Conservation (phyloP, 2,797 vertebrate genomes). For the Scolopax rusticola region DNA sequence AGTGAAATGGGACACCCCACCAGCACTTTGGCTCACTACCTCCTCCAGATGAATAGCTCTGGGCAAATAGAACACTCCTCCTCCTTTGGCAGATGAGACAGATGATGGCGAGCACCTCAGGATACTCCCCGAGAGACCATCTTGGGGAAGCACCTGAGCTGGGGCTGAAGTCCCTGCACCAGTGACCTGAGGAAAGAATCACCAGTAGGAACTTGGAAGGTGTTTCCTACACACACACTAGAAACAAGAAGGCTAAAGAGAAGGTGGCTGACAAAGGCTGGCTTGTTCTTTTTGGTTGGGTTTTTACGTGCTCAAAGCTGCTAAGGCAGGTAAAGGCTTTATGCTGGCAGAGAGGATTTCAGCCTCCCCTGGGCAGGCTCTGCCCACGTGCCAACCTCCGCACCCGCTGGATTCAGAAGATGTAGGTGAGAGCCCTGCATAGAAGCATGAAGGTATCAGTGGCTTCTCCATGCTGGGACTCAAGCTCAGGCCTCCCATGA, state of each 20-base stretch:
- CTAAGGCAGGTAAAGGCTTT: conserved; percentile 53
- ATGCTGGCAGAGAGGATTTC: conserved; percentile 36
- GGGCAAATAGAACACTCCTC: neutral
- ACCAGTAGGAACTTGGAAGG: neutral
- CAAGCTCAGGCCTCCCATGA: neutral
- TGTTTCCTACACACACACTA: neutral
- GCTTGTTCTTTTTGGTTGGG: neutral
- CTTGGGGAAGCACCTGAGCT: neutral
- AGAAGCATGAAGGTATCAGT: too few species aligned
- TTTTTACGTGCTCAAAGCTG: neutral
- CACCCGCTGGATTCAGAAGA: neutral
- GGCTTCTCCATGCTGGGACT: fast-evolving
- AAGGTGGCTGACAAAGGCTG: neutral
- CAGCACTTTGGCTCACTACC: neutral
- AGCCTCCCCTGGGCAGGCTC: neutral
- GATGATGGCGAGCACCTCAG: neutral
- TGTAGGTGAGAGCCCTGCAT: fast-evolving
- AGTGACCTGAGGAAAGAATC: neutral
- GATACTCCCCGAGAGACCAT: neutral
- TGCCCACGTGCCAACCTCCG: neutral
- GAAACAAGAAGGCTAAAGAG: neutral
- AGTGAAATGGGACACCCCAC: fast-evolving
- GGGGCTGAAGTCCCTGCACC: neutral
- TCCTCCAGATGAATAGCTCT: neutral
- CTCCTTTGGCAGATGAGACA: neutral